Base-by-base conservation (phyloP, 2,888 invertebrate genomes). In the Dusona sp. region DNA sequence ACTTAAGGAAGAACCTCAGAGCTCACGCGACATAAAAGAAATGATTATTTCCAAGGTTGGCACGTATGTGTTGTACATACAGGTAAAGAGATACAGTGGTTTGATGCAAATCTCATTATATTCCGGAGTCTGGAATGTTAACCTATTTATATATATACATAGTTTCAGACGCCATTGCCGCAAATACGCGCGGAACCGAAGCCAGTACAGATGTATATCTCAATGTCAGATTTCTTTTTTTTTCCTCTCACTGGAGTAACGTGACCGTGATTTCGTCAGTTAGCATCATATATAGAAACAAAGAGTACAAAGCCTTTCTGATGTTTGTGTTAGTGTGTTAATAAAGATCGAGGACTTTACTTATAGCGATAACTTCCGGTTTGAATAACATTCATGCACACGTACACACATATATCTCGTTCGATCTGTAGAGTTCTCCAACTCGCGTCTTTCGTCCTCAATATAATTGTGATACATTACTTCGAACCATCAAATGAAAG, bases 271-370 rank as follows among this genome's bases (percentile, higher is more conserved):
- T 86, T 84, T 86, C 51, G 68, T 79, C 48, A 25, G 65, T 65
- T 64, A 48, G 36, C 72, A 61, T 67, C 73, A 25, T 68, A 67
- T 61, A 67, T 48, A 57, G 29, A 64, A 78, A 86, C 86, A 86
- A 86, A 83, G 83, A 79, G 72, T 68, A 83, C 83, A 83, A 81
- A 86, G 78, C 51, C 72, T 57, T 68, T 78, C 68, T 68, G 42
- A 36, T 48, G 9, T 38, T 68, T 33, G 33, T 29, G 67, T 61
- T n/a, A n/a, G 42, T 73, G 33, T n/a, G 64, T 64, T 48, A 80
- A 79, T 79, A 83, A 80, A 75, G 67, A 80, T 78, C 86, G 83
- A 86, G 86, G 86, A 86, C 86, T 86, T 48, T 45, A 42, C 57
- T 68, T 57, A 82, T n/a, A 29, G 36, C 45, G 36, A 61, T 64